phyloP scores from a whole-genome alignment of 1,140 invertebrate genomes.

The Hermetia illucens region DNA sequence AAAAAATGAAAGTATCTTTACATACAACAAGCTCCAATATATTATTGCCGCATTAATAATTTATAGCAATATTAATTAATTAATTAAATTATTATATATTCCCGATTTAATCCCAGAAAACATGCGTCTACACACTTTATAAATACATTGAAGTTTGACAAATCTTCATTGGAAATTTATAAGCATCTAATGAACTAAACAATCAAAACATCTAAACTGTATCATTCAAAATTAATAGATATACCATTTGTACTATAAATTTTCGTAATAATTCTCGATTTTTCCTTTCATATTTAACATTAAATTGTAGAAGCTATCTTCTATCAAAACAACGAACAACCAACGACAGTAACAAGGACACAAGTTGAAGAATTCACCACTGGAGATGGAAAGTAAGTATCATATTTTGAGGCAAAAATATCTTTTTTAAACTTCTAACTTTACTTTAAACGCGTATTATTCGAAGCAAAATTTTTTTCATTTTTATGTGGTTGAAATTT shows the following conservation, averaged over 20 bases:
- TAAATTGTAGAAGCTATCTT: slow-evolving; percentile 32
- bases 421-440: neutral
- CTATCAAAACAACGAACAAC: slow-evolving; percentile 26
- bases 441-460: neutral
- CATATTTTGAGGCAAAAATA: neutral
- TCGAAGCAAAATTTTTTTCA: neutral
- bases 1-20: no score
- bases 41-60: no score
- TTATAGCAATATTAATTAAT: no score
- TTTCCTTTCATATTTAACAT: slow-evolving; percentile 31
- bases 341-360: slow-evolving; percentile 13
- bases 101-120: no score
- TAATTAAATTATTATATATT: no score
- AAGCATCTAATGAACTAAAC: neutral
- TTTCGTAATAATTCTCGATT: slow-evolving; percentile 1
- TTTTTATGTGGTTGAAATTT: neutral
- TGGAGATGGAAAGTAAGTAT: neutral
- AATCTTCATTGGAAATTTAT: neutral
- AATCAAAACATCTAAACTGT: neutral
- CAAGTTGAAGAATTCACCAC: neutral
- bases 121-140: neutral
- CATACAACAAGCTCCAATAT: no score
- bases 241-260: neutral
- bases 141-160: neutral
- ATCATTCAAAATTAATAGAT: no score